Conservation (phyloP, 2,888 invertebrate species). For the Drepanosiphum platanoidis region DNA sequence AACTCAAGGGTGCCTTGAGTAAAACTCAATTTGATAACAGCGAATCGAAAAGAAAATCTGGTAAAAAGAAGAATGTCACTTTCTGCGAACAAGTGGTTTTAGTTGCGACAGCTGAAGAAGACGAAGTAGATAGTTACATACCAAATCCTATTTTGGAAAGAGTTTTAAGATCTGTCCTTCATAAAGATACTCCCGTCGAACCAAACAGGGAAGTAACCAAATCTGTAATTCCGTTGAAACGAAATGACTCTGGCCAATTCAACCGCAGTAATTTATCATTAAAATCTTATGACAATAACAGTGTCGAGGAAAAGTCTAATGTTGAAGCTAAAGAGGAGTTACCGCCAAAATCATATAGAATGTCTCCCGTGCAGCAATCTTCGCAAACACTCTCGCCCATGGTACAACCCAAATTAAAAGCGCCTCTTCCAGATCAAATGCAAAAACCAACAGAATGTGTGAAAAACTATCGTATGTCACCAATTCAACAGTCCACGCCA, state of each 20-base stretch:
- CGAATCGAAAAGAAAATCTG: slow-evolving; percentile 69
- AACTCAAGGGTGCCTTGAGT: slow-evolving; percentile 50
- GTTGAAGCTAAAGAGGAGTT: slow-evolving; percentile 30
- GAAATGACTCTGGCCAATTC: slow-evolving; percentile 65
- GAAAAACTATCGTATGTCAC: slow-evolving; percentile 49
- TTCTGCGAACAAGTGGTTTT: slow-evolving; percentile 94
- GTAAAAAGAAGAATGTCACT: slow-evolving; percentile 92
- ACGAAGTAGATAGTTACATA: slow-evolving; percentile 89
- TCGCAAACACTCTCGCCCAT: slow-evolving; percentile 19
- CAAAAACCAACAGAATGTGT: slow-evolving; percentile 43
- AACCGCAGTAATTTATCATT: slow-evolving; percentile 60
- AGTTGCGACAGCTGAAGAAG: slow-evolving; percentile 91
- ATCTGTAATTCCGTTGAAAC: slow-evolving; percentile 65
- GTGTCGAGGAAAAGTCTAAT: slow-evolving; percentile 24
- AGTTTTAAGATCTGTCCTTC: slow-evolving; percentile 83
- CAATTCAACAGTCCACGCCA: slow-evolving; percentile 11
- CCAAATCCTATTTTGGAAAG: slow-evolving; percentile 90
- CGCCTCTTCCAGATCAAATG: slow-evolving; percentile 39
- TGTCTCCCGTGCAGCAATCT: slow-evolving; percentile 45
- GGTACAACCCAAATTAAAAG: slow-evolving; percentile 48
- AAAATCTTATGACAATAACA: slow-evolving; percentile 50
- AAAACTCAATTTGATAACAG: slow-evolving; percentile 62
- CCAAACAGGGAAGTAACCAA: slow-evolving; percentile 67
- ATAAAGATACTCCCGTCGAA: slow-evolving; percentile 73
- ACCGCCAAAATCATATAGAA: slow-evolving; percentile 26